These are phyloP conservation scores for Helicorthomorpha holstii DNA, from an alignment of 1,140 invertebrate genomes.

Conservation along the genomic window DNA sequence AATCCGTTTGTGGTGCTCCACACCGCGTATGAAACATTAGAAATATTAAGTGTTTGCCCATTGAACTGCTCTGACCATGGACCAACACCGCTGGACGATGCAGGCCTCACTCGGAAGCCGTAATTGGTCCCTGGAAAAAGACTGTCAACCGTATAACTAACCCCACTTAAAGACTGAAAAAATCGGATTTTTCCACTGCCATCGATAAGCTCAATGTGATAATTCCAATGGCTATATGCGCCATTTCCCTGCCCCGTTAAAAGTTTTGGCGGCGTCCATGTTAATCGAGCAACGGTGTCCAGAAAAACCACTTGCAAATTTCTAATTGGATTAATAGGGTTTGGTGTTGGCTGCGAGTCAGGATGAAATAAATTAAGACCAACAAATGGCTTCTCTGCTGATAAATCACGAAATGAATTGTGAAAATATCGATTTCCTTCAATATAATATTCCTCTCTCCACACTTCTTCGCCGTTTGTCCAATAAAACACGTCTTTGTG, in stretches of 20 bases:
- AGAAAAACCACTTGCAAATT: slow-evolving; percentile 59
- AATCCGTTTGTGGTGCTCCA: slow-evolving; percentile 53
- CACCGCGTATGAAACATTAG: slow-evolving; percentile 34
- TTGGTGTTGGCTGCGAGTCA: slow-evolving; percentile 51
- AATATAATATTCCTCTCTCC: slow-evolving; percentile 47
- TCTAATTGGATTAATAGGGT: slow-evolving; percentile 53
- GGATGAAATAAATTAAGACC: slow-evolving; percentile 40
- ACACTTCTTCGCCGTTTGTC: slow-evolving; percentile 51
- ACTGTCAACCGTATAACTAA: slow-evolving; percentile 40
- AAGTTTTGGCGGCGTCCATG: slow-evolving; percentile 56
- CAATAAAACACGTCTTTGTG: slow-evolving; percentile 61
- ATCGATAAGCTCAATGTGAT: too few species aligned
- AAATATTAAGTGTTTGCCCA: slow-evolving; percentile 20
- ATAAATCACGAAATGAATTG: slow-evolving; percentile 41
- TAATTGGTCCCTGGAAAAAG: slow-evolving; percentile 56
- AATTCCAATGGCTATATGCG: background rate
- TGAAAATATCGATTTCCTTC: slow-evolving; percentile 46
- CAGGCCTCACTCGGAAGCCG: slow-evolving; percentile 54
- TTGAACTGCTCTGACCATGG: slow-evolving; percentile 48
- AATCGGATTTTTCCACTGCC: too few species aligned
- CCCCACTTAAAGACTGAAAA: too few species aligned
- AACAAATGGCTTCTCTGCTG: slow-evolving; percentile 23
- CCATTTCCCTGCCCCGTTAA: slow-evolving; percentile 50
- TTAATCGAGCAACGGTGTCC: slow-evolving; percentile 47
- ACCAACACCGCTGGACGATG: slow-evolving; percentile 49